Conservation (phyloP, 2,113 vertebrate species). For the Gnathonemus longibarbis region DNA sequence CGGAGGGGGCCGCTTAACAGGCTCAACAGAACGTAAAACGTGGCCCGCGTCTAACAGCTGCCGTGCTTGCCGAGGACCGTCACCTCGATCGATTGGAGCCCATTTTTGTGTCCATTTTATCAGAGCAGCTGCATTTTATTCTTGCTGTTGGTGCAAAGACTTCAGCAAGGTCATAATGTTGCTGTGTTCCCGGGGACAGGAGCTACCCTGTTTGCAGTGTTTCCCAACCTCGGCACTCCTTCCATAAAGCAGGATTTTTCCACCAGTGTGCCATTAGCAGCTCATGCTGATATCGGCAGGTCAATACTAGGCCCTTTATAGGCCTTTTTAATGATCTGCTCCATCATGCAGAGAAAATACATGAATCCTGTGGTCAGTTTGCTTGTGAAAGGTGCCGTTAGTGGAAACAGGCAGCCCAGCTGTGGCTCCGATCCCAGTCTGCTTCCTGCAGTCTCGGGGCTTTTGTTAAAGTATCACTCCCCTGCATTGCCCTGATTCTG, state of each 20-base stretch:
- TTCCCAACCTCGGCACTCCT: background rate
- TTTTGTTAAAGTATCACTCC: background rate
- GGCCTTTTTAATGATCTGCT: background rate
- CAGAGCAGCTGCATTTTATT: background rate
- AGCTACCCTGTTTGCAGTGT: background rate
- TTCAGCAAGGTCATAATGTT: background rate
- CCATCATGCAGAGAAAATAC: background rate
- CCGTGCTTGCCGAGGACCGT: background rate
- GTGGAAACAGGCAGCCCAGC: background rate
- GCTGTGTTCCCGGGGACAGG: background rate
- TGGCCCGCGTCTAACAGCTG: background rate
- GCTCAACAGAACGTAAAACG: background rate
- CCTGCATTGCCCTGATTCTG: background rate
- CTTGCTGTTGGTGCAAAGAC: background rate
- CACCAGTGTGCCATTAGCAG: background rate
- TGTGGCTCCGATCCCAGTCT: background rate
- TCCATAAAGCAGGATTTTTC: background rate
- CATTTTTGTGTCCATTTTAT: background rate
- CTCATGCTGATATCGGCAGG: background rate
- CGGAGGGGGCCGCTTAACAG: background rate
- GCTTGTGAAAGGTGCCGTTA: background rate
- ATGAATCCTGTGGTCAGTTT: background rate
- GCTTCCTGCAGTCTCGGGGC: background rate
- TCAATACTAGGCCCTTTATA: background rate
- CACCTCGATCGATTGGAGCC: background rate